Base-by-base conservation (phyloP, 2,797 vertebrate species). In the Takifugu ocellatus region DNA sequence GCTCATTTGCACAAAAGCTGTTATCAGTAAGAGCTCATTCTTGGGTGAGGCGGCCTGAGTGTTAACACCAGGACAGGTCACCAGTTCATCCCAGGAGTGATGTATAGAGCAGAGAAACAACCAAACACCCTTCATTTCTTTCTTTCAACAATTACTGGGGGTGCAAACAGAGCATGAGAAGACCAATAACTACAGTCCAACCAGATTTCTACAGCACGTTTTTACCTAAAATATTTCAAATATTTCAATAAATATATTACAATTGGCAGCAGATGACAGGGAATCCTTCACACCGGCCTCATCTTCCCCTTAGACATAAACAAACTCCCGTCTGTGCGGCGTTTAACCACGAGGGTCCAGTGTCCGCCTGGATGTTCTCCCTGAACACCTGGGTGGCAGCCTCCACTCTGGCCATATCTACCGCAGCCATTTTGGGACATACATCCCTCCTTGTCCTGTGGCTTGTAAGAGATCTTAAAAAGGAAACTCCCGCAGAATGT, bases 391-490 rank as follows among this genome's bases (percentile, higher is more conserved):
- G 81, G 81, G 73, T 80, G 59, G 78, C 76, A 71, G 76, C 64
- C 59, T 81, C 71, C 61, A 72, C 74, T 72, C 25, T 26, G 58
- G 70, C 72, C 65, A 64, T 81, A 66, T 72, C 75, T 71, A 70
- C 84, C 76, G 14, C 81, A 86, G 73, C 76, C 77, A 74, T 82
- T 85, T 88, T 83, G 42, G 84, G 77, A 75, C 63, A 59, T 25
- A 21, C 45, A 68, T 79, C 63, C 70, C 75, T 79, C 59, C 73
- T 77, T 66, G 74, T 77, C 57, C 64, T 70, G 82, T 56, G 78
- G 74, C 64, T 79, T 79, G 26, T 58, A 29, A 70, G 63, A 63
- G 53, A 73, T 49, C 52, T 67, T 45, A 59, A 64, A 53, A 48
- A 24, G 60, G 79, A 78, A 78, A 55, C 63, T 72, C 61, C 71